Conservation (phyloP, 2,113 vertebrate species). For the Piaya cayana region DNA sequence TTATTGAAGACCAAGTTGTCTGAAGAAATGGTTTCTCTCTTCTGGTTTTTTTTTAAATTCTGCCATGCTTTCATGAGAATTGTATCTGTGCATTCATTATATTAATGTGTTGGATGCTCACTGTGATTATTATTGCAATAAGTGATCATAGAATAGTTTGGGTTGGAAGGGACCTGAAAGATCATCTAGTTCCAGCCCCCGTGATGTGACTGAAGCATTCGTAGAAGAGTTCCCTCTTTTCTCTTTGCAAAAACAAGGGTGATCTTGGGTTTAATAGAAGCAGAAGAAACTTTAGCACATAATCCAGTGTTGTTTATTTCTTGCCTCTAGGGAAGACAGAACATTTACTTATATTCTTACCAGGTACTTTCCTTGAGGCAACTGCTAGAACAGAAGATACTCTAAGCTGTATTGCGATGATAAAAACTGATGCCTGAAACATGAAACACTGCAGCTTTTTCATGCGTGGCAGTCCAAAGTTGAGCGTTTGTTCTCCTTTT, state of each 20-base stretch:
- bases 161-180: no score
- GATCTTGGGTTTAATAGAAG: background rate
- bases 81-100: accelerated
- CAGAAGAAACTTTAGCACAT: background rate
- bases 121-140: background rate
- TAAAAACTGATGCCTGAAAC: conserved; percentile 16
- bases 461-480: no score
- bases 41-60: background rate
- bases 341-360: conserved; percentile 34
- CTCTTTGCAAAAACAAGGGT: background rate
- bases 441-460: no score
- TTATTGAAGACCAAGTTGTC: background rate
- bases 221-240: background rate
- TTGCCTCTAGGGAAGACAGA: conserved; percentile 29
- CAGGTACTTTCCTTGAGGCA: conserved; percentile 44
- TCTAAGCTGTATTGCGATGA: conserved; percentile 37
- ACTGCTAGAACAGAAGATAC: conserved; percentile 29
- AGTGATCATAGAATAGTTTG: background rate
- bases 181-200: no score
- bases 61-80: background rate
- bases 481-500: background rate
- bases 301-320: conserved; percentile 24
- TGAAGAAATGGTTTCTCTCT: background rate
- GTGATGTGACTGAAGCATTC: background rate
- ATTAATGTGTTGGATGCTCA: background rate